Evolutionary conservation across 2,797 vertebrate species (phyloP).

Genomic region (Adrianichthys oophorus): DNA sequence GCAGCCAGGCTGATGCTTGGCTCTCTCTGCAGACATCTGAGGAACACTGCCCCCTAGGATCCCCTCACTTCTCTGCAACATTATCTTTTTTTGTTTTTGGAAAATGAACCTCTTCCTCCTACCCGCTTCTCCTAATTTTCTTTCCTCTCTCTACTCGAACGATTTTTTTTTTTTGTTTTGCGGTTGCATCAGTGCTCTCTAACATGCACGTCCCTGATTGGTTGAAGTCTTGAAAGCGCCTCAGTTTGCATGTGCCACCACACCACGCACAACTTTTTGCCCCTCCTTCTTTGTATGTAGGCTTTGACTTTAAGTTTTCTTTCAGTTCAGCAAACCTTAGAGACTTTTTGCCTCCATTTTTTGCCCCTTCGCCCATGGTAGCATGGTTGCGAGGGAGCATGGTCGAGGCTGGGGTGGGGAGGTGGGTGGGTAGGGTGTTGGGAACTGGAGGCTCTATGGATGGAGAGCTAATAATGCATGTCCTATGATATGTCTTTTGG

Average conservation of each 20-base stretch:
- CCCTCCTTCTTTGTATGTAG: constrained; percentile 52
- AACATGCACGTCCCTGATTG: constrained; percentile 93
- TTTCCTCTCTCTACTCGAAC: constrained; percentile 61
- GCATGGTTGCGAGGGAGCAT: constrained; percentile 78
- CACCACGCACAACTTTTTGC: constrained; percentile 70
- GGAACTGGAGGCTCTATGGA: constrained; percentile 1
- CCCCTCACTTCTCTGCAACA: constrained; percentile 73
- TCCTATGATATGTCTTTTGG: constrained; percentile 59
- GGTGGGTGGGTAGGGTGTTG: constrained; percentile 25
- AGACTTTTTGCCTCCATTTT: constrained; percentile 64
- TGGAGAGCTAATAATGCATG: constrained; percentile 48
- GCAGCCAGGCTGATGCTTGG: constrained; percentile 65
- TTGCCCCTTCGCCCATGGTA: constrained; percentile 26
- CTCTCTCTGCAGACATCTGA: constrained; percentile 68
- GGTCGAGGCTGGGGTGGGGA: constrained; percentile 68
- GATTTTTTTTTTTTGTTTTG: constrained; percentile 76
- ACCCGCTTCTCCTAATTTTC: constrained; percentile 17
- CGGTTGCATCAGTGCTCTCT: constrained; percentile 88
- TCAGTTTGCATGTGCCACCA: constrained; percentile 95
- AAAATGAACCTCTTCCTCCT: constrained; percentile 64
- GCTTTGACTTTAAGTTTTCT: constrained; percentile 69
- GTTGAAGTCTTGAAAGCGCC: constrained; percentile 89
- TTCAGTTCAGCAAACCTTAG: constrained; percentile 70
- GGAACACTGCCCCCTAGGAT: constrained; percentile 75
- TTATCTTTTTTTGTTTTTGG: constrained; percentile 53